Evolutionary conservation across 2,797 vertebrate species (phyloP).

Genomic region (Pseudomugil gertrudae): DNA sequence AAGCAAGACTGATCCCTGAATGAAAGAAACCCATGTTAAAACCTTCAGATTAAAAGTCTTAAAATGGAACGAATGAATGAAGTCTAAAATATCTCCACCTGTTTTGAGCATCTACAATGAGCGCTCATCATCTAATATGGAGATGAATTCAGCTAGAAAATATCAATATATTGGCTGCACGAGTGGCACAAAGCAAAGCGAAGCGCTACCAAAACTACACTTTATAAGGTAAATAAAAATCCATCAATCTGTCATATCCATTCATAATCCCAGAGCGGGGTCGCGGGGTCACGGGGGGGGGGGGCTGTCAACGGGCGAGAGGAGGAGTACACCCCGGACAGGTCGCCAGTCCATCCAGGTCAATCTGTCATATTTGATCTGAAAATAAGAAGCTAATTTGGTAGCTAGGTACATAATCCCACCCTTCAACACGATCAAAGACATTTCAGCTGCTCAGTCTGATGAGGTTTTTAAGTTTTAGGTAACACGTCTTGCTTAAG

Average conservation of each 20-base stretch:
- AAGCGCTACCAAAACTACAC: too few species aligned
- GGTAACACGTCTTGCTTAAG: constrained; percentile 17
- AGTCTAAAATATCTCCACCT: background rate
- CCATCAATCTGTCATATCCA: too few species aligned
- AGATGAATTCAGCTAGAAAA: background rate
- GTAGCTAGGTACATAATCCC: constrained; percentile 31
- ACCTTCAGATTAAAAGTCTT: background rate
- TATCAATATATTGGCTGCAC: background rate
- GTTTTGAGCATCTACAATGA: background rate
- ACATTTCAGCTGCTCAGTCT: constrained; percentile 10
- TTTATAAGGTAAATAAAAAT: too few species aligned
- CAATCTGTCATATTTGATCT: constrained; percentile 21
- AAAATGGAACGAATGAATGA: background rate
- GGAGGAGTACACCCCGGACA: too few species aligned
- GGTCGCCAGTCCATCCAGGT: background rate
- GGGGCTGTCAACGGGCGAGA: too few species aligned
- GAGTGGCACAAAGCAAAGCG: background rate
- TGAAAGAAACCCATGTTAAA: background rate
- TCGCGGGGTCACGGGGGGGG: too few species aligned
- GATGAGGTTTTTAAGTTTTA: constrained; percentile 15
- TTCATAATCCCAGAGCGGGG: too few species aligned
- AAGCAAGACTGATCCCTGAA: background rate
- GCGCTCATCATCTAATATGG: background rate
- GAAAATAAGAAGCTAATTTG: constrained; percentile 23
- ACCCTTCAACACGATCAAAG: constrained; percentile 48